Conservation (phyloP, 2,113 vertebrate genomes). For the Erpornis zantholeuca region DNA sequence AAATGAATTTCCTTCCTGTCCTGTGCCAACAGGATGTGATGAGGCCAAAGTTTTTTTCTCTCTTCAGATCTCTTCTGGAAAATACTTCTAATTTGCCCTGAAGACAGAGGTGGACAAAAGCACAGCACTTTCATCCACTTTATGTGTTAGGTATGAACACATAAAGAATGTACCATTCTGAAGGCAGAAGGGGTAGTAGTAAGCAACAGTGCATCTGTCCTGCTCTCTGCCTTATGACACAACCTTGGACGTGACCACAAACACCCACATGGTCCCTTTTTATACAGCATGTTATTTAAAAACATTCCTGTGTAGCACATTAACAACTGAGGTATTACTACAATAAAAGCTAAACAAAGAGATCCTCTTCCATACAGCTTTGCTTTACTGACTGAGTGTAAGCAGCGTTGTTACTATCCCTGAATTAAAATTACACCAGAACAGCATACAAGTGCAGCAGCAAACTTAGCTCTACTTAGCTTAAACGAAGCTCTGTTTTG, state of each 20-base stretch:
- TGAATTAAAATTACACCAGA: neutral
- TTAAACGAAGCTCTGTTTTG: neutral
- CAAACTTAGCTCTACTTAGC: neutral
- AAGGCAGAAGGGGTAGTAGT: neutral
- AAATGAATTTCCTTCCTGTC: neutral
- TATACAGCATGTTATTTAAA: neutral
- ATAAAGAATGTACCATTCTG: neutral
- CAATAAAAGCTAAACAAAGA: neutral
- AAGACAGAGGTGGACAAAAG: neutral
- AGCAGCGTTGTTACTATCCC: neutral
- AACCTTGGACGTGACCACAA: neutral
- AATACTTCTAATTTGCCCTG: neutral
- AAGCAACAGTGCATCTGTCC: neutral
- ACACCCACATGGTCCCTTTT: neutral
- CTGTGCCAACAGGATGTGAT: neutral
- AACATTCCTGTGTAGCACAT: neutral
- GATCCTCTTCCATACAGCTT: neutral
- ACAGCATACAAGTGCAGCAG: neutral
- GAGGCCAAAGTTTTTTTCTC: neutral
- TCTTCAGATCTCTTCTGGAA: neutral
- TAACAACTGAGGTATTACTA: neutral
- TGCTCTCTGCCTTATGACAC: neutral
- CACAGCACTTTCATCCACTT: neutral
- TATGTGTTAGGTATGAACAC: neutral
- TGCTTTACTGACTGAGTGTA: neutral